phyloP scores from a whole-genome alignment of 2,888 invertebrate genomes.

The Mantis religiosa region DNA sequence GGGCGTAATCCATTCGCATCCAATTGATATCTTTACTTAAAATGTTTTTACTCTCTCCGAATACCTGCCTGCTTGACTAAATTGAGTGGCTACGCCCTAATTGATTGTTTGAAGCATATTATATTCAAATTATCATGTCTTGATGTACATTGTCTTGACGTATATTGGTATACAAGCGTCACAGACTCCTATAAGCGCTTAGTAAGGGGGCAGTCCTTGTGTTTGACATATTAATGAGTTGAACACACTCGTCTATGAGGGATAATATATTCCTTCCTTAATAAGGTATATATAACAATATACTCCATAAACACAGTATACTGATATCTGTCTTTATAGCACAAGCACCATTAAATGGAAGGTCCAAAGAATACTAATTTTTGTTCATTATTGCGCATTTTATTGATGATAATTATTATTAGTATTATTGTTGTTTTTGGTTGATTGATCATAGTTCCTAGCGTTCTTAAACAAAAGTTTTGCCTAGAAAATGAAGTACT shows the following conservation, averaged over 20 bases:
- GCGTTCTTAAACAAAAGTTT: no score
- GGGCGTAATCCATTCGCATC: neutral
- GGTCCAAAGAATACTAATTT: no score
- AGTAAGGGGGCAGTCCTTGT: neutral
- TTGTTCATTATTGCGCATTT: no score
- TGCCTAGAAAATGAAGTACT: no score
- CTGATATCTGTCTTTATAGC: no score
- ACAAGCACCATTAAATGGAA: no score
- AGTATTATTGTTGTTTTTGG: no score
- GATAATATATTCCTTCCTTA: neutral
- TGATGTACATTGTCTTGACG: constrained; percentile 1
- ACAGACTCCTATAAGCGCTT: neutral
- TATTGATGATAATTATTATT: no score
- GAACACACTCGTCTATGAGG: neutral
- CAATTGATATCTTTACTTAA: neutral
- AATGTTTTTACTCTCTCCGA: neutral
- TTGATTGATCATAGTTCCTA: no score
- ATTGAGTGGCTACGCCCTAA: constrained; percentile 1
- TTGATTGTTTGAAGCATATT: constrained; percentile 1
- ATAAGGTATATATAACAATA: neutral
- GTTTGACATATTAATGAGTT: neutral
- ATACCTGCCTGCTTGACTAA: neutral
- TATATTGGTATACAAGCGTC: neutral
- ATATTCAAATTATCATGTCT: constrained; percentile 13
- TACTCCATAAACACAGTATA: no score